phyloP scores from a whole-genome alignment of 2,113 vertebrate genomes.

The Diphyllodes magnificus region DNA sequence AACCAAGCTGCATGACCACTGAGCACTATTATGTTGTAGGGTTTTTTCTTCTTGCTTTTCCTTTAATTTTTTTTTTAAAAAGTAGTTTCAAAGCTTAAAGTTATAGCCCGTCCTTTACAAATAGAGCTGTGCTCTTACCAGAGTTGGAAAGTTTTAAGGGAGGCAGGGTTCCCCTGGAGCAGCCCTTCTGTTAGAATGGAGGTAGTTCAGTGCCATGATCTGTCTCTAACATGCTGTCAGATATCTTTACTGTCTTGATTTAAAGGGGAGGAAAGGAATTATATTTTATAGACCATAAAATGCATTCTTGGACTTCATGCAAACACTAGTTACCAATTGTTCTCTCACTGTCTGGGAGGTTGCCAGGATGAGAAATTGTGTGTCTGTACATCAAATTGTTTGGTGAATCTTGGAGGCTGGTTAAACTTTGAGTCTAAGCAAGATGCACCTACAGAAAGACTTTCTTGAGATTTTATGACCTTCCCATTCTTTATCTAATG shows the following conservation, averaged over 20 bases:
- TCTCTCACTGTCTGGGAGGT: conserved; percentile 5
- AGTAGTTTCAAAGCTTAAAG: neutral
- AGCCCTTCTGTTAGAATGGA: neutral
- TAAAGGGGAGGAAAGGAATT: conserved; percentile 41
- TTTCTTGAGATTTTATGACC: neutral
- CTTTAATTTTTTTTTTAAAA: accelerated
- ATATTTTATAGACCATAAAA: conserved; percentile 61
- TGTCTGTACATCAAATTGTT: conserved; percentile 25
- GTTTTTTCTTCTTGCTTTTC: neutral
- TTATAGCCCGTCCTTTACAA: neutral
- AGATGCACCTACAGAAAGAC: neutral
- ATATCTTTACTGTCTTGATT: conserved; percentile 48
- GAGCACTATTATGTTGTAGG: neutral
- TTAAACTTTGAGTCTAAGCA: neutral
- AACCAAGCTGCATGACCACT: neutral
- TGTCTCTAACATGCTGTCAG: conserved; percentile 1
- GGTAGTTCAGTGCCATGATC: neutral
- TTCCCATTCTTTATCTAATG: neutral
- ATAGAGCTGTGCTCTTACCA: neutral
- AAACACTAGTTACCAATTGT: conserved; percentile 47
- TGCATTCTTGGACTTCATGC: conserved; percentile 48
- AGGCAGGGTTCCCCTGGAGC: conserved; percentile 26
- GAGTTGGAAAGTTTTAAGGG: conserved; percentile 31
- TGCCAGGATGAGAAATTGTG: conserved; percentile 18
- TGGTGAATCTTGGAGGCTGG: neutral